Conservation (phyloP, 2,113 vertebrate species). For the Vidua macroura region DNA sequence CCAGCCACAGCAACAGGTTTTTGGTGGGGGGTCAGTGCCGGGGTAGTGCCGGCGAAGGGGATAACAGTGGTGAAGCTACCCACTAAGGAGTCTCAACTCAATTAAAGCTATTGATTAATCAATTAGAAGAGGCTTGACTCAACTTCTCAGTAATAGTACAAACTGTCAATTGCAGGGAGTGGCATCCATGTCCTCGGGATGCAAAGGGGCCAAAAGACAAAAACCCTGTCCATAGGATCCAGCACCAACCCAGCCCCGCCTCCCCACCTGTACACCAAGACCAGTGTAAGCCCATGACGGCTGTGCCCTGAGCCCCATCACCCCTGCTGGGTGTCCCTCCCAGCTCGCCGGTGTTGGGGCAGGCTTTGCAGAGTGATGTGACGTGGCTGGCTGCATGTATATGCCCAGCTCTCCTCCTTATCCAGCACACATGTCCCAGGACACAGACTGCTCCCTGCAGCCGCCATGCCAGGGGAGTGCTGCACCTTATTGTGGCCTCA, state of each 20-base stretch:
- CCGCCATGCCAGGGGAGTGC: rapidly evolving
- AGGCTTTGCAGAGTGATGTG: neutral
- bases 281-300: rapidly evolving
- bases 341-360: rapidly evolving
- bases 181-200: neutral
- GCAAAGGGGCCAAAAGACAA: neutral
- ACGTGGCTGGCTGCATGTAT: rapidly evolving
- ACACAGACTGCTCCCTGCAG: neutral
- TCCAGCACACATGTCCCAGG: neutral
- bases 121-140: constrained; percentile 49
- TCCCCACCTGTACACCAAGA: too few relatives aligned
- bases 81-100: constrained; percentile 50
- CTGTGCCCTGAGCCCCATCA: neutral
- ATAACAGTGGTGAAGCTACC: neutral
- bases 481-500: rapidly evolving
- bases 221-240: neutral
- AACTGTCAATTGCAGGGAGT: neutral
- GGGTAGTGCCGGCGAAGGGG: neutral
- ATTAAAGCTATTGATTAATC: constrained; percentile 72
- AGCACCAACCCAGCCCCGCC: rapidly evolving
- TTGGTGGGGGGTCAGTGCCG: neutral
- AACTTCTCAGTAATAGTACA: constrained; percentile 23
- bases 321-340: neutral
- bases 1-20: neutral
- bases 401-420: neutral